Base-by-base conservation (phyloP, 2,888 invertebrate species). In the Gastrophysa polygoni region DNA sequence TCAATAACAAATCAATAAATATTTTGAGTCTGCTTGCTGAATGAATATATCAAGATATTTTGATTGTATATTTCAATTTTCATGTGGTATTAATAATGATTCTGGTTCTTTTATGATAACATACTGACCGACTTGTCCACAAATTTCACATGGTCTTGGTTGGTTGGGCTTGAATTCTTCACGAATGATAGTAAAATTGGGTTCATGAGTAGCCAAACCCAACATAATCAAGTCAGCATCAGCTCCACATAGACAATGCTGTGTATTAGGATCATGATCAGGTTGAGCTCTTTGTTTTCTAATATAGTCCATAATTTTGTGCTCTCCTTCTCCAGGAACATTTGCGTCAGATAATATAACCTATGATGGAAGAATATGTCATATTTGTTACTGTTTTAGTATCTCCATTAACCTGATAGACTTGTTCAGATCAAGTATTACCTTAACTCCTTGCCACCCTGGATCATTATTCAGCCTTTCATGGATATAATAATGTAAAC, bases 151-250 rank as follows among this genome's bases (percentile, higher is more conserved):
- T 0, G 98, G 96, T 67, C 89, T 87, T 0, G 96, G 95, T 79
- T 97, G 92, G 80, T 98, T 98, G 0, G 98, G 98, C 75, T 97
- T 93, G 82, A 99, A 99, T 84, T 99, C 99, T 83, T 99, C 99
- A 21, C 97, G 83, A 76, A 98, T 97, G 74, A 99, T 99, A 14
- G 98, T 99, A 81, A 99, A 99, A 85, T 99, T 94, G 0, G 96
- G 95, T 83, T 99, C 99, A 80, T 99, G 99, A 0, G 99, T 99
- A 0, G 99, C 98, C 65, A 99, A 85, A 7, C 98, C 98, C 79
- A 98, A 84, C 98, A 98, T 98, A 75, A 98, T 98, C 59, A 98
- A 87, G 85, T 98, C 98, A 1, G 97, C 97, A 82, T 99, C 99
- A 0, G 99, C 98, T 47, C 99, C 99, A 82, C 98, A 99, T 20